phyloP scores from a whole-genome alignment of 2,113 vertebrate species.

The Eudorcas thomsonii region DNA sequence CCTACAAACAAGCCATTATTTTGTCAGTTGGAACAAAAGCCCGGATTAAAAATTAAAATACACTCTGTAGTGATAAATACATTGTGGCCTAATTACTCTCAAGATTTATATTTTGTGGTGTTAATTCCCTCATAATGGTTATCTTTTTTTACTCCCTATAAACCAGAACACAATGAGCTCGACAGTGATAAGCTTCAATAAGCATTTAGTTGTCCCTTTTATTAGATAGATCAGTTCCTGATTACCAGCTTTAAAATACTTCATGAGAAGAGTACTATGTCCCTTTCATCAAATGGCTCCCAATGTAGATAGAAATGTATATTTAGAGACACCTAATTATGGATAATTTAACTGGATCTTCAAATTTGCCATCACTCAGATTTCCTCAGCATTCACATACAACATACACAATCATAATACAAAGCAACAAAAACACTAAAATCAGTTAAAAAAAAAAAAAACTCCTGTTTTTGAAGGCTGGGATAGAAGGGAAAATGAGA shows the following conservation, averaged over 20 bases:
- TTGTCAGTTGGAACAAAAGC: conserved; percentile 56
- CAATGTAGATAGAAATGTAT: background rate
- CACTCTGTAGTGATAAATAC: conserved; percentile 64
- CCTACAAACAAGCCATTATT: conserved; percentile 51
- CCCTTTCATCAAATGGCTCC: background rate
- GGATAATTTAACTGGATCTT: conserved; percentile 15
- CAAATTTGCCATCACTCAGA: background rate
- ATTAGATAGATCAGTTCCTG: conserved; percentile 34
- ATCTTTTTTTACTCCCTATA: conserved; percentile 46
- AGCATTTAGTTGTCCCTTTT: conserved; percentile 35
- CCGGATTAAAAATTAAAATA: conserved; percentile 71
- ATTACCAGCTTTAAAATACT: conserved; percentile 55
- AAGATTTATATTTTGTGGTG: conserved; percentile 67
- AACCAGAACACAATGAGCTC: conserved; percentile 35
- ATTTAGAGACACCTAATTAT: conserved; percentile 18
- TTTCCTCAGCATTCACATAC: background rate
- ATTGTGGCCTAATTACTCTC: conserved; percentile 45
- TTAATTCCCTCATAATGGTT: conserved; percentile 60
- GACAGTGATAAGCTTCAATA: conserved; percentile 28
- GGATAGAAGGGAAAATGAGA: background rate
- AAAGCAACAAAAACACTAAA: background rate
- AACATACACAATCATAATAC: background rate
- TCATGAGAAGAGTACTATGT: background rate
- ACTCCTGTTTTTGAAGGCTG: background rate
- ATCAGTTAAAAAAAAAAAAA: background rate